phyloP scores from a whole-genome alignment of 1,140 invertebrate genomes.

The Anoplolepis gracilipes region DNA sequence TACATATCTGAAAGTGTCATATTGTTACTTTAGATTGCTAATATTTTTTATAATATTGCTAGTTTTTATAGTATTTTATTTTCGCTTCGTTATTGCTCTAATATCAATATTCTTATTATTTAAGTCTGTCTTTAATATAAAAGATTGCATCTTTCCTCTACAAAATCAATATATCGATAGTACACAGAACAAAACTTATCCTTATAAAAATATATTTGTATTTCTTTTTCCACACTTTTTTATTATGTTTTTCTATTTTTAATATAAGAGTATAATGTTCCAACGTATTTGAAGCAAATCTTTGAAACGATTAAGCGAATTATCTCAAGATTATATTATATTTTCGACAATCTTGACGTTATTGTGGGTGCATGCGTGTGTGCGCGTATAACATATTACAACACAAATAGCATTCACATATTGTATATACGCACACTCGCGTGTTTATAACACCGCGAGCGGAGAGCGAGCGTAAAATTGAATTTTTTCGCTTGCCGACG shows the following conservation, averaged over 20 bases:
- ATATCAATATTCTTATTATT: neutral
- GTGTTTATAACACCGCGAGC: neutral
- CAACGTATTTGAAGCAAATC: too few relatives aligned
- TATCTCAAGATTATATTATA: neutral
- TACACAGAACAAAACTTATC: too few relatives aligned
- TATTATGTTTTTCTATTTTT: too few relatives aligned
- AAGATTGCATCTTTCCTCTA: too few relatives aligned
- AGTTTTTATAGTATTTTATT: too few relatives aligned
- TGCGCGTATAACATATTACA: neutral
- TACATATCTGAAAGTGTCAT: neutral
- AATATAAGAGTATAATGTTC: too few relatives aligned
- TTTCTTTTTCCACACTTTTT: too few relatives aligned
- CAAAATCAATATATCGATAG: too few relatives aligned
- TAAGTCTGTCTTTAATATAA: too few relatives aligned
- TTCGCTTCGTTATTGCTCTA: neutral
- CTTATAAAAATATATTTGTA: too few relatives aligned
- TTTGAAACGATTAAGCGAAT: too few relatives aligned
- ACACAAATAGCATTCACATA: slow-evolving; percentile 7
- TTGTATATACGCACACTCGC: slow-evolving; percentile 3
- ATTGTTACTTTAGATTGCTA: neutral
- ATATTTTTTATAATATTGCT: neutral
- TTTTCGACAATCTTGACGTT: neutral
- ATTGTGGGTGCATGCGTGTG: too few relatives aligned
- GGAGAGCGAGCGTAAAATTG: slow-evolving; percentile 44
- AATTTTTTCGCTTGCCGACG: slow-evolving; percentile 51